A percentile compares a stretch with the other conserved stretches of the same genome.
Evolutionary conservation across 2,797 vertebrate species (phyloP).

Genomic region (Linurgus olivaceus): DNA sequence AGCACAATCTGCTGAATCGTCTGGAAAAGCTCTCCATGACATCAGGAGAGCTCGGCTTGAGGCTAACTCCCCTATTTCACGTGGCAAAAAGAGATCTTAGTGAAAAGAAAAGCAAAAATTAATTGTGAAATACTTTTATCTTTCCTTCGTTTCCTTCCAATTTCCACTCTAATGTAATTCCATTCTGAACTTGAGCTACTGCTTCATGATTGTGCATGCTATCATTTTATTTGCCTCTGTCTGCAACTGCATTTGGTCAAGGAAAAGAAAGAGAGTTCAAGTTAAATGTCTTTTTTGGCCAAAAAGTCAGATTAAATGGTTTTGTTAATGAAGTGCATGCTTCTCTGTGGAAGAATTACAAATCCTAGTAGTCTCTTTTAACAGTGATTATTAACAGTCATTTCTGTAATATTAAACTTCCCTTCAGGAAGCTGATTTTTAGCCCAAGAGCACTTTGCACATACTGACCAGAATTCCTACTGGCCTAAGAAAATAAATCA

Average conservation of each 20-base stretch:
- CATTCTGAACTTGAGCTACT: constrained; percentile 25
- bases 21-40: neutral
- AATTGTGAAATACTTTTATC: neutral
- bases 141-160: neutral
- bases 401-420: neutral
- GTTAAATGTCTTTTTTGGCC: neutral
- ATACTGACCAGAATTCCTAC: neutral
- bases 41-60: neutral
- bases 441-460: neutral
- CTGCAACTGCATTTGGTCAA: neutral
- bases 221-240: constrained; percentile 7
- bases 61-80: neutral
- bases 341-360: constrained; percentile 19
- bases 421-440: neutral
- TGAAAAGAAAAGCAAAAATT: neutral
- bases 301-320: constrained; percentile 6
- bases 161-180: constrained; percentile 15
- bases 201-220: neutral
- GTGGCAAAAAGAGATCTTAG: neutral
- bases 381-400: neutral
- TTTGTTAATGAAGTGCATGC: neutral
- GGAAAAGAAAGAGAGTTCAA: neutral
- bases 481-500: constrained; percentile 5
- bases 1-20: neutral
- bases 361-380: constrained; percentile 5